A percentile compares a stretch with the other conserved stretches of the same genome.
Evolutionary conservation across 1,140 invertebrate species (phyloP).

Genomic region (Heliconius melpomene): DNA sequence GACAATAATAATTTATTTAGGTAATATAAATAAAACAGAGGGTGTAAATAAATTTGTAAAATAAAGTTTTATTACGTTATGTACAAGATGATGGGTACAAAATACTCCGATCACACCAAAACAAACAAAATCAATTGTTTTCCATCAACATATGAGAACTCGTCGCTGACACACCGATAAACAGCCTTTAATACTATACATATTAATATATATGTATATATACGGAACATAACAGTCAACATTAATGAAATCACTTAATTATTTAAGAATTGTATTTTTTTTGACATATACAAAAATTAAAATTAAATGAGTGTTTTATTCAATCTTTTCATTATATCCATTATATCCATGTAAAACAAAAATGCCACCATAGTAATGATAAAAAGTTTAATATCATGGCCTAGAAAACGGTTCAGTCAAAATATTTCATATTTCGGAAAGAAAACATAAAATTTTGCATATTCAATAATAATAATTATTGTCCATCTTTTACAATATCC

Average conservation of each 20-base stretch:
- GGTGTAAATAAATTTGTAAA: conserved; percentile 71
- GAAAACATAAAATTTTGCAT: conserved; percentile 17
- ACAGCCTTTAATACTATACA: conserved; percentile 3
- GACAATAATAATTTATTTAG: conserved; percentile 1
- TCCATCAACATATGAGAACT: conserved; percentile 11
- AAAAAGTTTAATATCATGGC: neutral
- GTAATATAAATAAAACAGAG: conserved; percentile 57
- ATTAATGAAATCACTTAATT: conserved; percentile 9
- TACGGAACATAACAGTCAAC: conserved; percentile 10
- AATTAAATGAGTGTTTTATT: conserved; percentile 15
- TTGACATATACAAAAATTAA: conserved; percentile 4
- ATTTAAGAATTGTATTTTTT: conserved; percentile 7
- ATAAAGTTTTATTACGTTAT: conserved; percentile 80
- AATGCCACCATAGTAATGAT: neutral
- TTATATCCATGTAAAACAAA: neutral
- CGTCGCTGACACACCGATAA: neutral
- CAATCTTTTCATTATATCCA: neutral
- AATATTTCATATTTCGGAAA: neutral
- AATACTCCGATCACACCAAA: conserved; percentile 66
- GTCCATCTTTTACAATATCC: conserved; percentile 75
- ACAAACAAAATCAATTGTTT: conserved; percentile 49
- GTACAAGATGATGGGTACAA: conserved; percentile 71
- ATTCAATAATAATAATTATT: conserved; percentile 56
- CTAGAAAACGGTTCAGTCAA: neutral
- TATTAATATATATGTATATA: neutral